Conservation (phyloP, 2,113 vertebrate species). For the Rostratula benghalensis region DNA sequence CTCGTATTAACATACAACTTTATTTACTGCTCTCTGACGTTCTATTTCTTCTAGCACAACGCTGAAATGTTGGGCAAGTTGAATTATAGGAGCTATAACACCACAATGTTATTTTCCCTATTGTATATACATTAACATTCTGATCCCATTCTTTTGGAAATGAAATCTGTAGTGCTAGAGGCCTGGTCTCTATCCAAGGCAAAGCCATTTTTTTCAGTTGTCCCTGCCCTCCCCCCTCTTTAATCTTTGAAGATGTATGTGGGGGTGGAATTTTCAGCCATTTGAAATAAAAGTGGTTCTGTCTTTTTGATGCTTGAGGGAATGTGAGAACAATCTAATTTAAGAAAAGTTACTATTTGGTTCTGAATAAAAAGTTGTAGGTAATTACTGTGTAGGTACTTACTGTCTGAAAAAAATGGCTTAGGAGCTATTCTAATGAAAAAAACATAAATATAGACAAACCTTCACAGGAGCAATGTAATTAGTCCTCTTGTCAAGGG, state of each 20-base stretch:
- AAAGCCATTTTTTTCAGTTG: background rate
- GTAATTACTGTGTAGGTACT: background rate
- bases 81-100: background rate
- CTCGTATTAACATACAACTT: background rate
- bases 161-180: background rate
- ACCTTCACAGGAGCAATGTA: background rate
- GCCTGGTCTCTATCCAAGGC: background rate
- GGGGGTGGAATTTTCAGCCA: background rate
- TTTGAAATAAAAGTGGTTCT: background rate
- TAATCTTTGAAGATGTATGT: background rate
- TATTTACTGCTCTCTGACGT: constrained; percentile 28
- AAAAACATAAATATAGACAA: background rate
- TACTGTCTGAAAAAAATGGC: background rate
- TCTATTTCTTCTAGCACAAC: background rate
- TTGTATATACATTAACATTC: background rate
- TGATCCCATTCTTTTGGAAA: background rate
- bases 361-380: background rate
- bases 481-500: background rate
- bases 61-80: background rate
- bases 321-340: background rate
- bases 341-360: background rate
- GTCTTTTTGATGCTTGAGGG: background rate
- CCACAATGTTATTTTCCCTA: background rate
- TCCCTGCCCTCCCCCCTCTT: background rate
- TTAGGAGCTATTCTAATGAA: background rate